Evolutionary conservation across 2,888 invertebrate genomes (phyloP).

Genomic region (Drosophila meridionalis): DNA sequence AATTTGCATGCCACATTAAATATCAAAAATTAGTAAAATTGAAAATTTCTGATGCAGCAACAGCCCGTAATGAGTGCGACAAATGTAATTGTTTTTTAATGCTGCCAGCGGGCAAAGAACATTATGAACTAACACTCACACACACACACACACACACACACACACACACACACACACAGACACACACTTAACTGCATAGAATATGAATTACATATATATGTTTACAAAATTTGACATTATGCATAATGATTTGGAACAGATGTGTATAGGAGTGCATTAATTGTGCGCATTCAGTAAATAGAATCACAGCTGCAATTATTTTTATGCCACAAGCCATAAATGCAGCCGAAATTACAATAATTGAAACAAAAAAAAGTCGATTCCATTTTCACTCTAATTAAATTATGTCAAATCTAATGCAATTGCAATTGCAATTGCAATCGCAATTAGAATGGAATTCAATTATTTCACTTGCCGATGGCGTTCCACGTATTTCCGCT

Average conservation of each 20-base stretch:
- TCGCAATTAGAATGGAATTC: neutral
- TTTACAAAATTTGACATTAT: neutral
- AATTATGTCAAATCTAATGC: constrained; percentile 5
- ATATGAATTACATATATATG: neutral
- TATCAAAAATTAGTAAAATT: constrained; percentile 9
- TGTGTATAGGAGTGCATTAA: constrained; percentile 2
- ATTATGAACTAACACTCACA: neutral
- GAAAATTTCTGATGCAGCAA: constrained; percentile 11
- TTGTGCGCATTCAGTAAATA: constrained; percentile 7
- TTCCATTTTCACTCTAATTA: constrained; percentile 1
- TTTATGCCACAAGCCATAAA: constrained; percentile 9
- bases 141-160: neutral
- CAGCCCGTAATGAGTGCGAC: constrained; percentile 29
- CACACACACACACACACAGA: neutral
- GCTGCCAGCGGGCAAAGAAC: constrained; percentile 9
- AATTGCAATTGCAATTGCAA: neutral
- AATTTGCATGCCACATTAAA: constrained; percentile 5
- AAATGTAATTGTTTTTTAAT: constrained; percentile 35
- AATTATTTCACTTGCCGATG: constrained; percentile 10
- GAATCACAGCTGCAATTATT: constrained; percentile 9
- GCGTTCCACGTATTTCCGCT: neutral
- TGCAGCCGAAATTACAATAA: neutral
- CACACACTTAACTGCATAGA: neutral
- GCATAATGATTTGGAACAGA: constrained; percentile 8
- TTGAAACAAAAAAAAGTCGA: neutral